Conservation (phyloP, 1,140 invertebrate species). For the Hyposmocoma kahamanoa region DNA sequence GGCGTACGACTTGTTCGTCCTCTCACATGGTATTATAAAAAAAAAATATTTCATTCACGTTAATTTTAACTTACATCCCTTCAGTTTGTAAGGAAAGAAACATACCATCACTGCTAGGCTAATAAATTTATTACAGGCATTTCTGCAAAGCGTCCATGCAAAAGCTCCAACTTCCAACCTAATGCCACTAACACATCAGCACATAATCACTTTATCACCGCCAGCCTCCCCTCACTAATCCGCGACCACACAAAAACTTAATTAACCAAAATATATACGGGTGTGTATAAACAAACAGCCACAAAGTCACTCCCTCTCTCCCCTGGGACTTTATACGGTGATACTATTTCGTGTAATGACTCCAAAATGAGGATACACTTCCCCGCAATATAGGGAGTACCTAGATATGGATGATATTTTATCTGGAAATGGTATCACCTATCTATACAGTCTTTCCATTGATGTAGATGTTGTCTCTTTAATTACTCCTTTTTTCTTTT, state of each 20-base stretch:
- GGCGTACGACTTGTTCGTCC: too few species aligned
- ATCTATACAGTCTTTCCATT: too few species aligned
- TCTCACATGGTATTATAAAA: too few species aligned
- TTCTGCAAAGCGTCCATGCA: too few species aligned
- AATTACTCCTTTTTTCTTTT: too few species aligned
- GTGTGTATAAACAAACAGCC: constrained; percentile 55
- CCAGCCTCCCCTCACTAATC: constrained; percentile 19
- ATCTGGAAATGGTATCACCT: background rate
- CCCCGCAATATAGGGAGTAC: constrained; percentile 41
- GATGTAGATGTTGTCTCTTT: too few species aligned
- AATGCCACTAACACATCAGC: background rate
- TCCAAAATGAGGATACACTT: constrained; percentile 66
- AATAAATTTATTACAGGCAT: too few species aligned
- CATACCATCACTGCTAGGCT: too few species aligned
- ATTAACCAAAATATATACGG: constrained; percentile 68
- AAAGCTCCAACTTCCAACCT: too few species aligned
- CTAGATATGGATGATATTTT: background rate
- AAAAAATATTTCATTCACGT: too few species aligned
- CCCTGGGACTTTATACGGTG: constrained; percentile 56
- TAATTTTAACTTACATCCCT: too few species aligned
- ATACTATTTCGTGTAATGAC: constrained; percentile 72
- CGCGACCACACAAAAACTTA: constrained; percentile 62
- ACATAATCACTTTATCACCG: constrained; percentile 4
- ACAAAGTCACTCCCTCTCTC: constrained; percentile 49
- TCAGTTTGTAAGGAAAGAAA: too few species aligned